These are phyloP conservation scores for Cladorhizidae sp. DNA, from an alignment of 37 sponge, comb jelly and placozoan species.

Conservation along the genomic window DNA sequence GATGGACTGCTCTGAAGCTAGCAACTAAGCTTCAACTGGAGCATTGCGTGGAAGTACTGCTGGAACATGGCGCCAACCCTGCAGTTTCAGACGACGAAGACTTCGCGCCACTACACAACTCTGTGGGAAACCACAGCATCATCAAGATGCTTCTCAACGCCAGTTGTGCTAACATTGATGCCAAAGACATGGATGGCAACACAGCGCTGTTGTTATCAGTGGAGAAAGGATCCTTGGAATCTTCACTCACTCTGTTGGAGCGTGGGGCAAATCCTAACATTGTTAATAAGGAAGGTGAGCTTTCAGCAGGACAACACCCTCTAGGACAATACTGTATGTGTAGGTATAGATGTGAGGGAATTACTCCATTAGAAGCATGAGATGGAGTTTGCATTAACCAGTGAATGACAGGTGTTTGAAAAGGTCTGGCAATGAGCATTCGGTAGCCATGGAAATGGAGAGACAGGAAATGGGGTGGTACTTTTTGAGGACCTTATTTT, in stretches of 20 bases:
- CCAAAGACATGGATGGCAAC: constrained; percentile 41
- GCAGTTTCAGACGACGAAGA: constrained; percentile 58
- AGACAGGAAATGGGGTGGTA: too few relatives aligned
- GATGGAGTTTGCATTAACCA: too few relatives aligned
- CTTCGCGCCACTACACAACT: constrained; percentile 70
- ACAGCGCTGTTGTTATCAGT: constrained; percentile 60
- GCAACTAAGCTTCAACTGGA: constrained; percentile 67
- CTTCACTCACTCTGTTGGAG: constrained; percentile 53
- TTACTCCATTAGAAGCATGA: too few relatives aligned
- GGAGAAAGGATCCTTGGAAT: constrained; percentile 41
- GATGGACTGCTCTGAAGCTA: constrained; percentile 83
- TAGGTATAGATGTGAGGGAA: too few relatives aligned
- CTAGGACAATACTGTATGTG: too few relatives aligned
- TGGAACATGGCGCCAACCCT: constrained; percentile 66
- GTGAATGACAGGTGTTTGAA: too few relatives aligned
- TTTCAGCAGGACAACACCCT: too few relatives aligned
- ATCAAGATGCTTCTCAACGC: constrained; percentile 59
- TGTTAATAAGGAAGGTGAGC: constrained; percentile 56
- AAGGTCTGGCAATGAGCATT: too few relatives aligned
- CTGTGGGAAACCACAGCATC: constrained; percentile 42
- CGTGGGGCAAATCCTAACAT: constrained; percentile 73
- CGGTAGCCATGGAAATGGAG: too few relatives aligned
- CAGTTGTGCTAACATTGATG: constrained; percentile 40
- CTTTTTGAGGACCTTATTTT: too few relatives aligned
- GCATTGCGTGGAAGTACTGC: constrained; percentile 69